phyloP scores from a whole-genome alignment of 2,797 vertebrate species.

The Siniperca scherzeri region DNA sequence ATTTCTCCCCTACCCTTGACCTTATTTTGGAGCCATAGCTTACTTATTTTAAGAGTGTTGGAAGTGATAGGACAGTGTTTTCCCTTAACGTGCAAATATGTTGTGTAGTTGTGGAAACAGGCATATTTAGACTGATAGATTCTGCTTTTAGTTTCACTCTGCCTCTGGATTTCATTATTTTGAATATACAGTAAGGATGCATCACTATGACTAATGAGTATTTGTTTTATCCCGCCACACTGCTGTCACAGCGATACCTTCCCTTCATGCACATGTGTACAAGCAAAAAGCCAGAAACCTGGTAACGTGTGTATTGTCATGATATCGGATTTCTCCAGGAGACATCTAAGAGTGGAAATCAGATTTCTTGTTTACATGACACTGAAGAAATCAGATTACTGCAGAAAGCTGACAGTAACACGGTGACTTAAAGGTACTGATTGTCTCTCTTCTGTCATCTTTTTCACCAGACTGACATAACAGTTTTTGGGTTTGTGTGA shows the following conservation, averaged over 20 bases:
- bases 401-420: conserved; percentile 1
- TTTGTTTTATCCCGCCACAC: not conserved
- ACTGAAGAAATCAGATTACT: not conserved
- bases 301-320: not conserved
- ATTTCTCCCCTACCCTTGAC: not conserved
- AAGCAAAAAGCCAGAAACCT: not conserved
- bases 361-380: not conserved
- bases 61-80: not conserved
- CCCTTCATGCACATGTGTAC: not conserved
- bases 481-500: conserved; percentile 25
- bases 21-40: not conserved
- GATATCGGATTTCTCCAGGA: not conserved
- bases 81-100: not conserved
- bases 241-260: not conserved
- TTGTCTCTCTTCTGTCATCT: conserved; percentile 14
- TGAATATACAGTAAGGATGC: not conserved
- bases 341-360: not conserved
- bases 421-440: not conserved
- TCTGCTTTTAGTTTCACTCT: not conserved
- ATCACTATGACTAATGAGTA: not conserved
- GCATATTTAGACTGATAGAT: not conserved
- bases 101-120: not conserved
- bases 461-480: not conserved
- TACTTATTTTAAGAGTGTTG: not conserved
- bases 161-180: not conserved